Percentiles rank a stretch among this genome's conserved stretches.
Evolutionary conservation across 2,797 vertebrate genomes (phyloP).

Genomic region (Echiichthys vipera): DNA sequence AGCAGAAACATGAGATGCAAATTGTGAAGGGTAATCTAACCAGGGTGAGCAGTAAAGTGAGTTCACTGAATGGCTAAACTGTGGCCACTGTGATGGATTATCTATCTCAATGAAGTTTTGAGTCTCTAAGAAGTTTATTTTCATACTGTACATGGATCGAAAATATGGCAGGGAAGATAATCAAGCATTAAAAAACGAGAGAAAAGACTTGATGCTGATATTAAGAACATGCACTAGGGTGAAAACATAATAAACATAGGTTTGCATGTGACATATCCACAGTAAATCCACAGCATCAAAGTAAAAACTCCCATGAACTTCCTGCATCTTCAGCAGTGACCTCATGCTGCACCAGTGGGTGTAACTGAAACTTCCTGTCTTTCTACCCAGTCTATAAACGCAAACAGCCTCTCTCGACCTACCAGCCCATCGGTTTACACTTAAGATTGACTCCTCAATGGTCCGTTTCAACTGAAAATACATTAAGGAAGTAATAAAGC

Average conservation of each 20-base stretch:
- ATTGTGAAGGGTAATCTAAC: not conserved
- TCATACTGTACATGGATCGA: not conserved
- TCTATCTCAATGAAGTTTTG: not conserved
- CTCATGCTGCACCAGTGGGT: not conserved
- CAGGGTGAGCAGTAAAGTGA: not conserved
- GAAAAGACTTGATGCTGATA: not conserved
- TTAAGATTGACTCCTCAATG: not conserved
- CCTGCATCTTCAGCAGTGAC: not conserved
- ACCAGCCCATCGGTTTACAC: not conserved
- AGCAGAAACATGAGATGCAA: conserved; percentile 6
- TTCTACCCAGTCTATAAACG: not conserved
- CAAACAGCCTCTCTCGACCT: not conserved
- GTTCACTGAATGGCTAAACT: not conserved
- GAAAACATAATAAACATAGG: not conserved
- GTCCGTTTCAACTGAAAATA: not conserved
- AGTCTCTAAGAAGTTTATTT: too few species aligned
- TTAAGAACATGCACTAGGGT: not conserved
- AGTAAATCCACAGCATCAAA: not conserved
- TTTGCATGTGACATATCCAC: not conserved
- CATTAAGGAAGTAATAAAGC: not conserved
- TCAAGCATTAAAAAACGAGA: not conserved
- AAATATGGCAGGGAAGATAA: not conserved
- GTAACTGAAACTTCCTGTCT: not conserved
- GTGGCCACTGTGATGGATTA: not conserved
- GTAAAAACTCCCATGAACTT: not conserved